Conservation (phyloP, 2,888 invertebrate species). For the Saturnia japonica region DNA sequence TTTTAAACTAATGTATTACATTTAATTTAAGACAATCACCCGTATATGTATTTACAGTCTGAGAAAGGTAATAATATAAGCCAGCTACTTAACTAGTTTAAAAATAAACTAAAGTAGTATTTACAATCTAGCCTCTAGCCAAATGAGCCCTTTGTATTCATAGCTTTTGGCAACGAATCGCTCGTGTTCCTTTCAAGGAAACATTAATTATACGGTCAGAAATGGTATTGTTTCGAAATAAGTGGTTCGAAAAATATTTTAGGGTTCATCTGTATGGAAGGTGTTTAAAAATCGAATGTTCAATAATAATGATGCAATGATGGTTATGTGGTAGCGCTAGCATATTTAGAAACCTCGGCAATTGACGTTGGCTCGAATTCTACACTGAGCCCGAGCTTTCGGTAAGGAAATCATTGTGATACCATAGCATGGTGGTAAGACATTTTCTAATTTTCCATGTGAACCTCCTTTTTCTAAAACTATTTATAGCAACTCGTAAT, state of each 20-base stretch:
- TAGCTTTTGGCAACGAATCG: constrained; percentile 34
- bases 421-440: no score
- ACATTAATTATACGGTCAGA: constrained; percentile 31
- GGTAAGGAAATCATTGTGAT: no score
- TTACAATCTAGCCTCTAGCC: constrained; percentile 38
- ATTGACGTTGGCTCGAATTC: no score
- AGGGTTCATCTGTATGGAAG: not conserved
- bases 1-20: not conserved
- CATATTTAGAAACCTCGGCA: no score
- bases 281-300: not conserved
- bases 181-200: constrained; percentile 37
- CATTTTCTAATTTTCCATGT: no score
- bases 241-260: constrained; percentile 4
- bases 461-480: no score
- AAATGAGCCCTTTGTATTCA: constrained; percentile 30
- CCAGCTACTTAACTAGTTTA: not conserved
- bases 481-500: no score
- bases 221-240: constrained; percentile 22
- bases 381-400: no score
- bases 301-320: not conserved
- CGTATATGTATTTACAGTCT: not conserved
- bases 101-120: not conserved
- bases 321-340: no score
- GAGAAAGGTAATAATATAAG: not conserved
- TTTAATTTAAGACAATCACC: not conserved